Conservation (phyloP, 1,140 invertebrate genomes). For the Caerostris darwini region DNA sequence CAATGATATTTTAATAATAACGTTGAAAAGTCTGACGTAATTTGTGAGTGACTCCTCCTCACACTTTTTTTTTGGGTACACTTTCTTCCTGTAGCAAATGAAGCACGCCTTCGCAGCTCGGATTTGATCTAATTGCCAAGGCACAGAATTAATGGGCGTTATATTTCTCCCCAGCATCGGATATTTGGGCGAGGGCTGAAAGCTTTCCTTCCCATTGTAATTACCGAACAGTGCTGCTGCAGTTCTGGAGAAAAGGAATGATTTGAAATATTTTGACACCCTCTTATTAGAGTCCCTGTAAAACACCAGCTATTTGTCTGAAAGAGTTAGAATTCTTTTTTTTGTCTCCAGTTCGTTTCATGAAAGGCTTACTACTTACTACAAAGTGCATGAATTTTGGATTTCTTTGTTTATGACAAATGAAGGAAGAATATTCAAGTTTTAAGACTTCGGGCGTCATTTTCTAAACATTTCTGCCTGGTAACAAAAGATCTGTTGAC, state of each 20-base stretch:
- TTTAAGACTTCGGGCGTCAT: not conserved
- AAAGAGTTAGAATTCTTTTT: constrained; percentile 22
- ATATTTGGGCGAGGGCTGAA: constrained; percentile 25
- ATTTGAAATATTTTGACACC: constrained; percentile 75
- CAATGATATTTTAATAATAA: constrained; percentile 42
- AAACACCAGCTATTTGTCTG: constrained; percentile 62
- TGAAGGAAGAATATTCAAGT: not conserved
- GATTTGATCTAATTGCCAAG: constrained; percentile 57
- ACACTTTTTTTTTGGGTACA: constrained; percentile 10
- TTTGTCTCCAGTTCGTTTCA: too few relatives aligned
- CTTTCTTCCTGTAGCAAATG: not conserved
- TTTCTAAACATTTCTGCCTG: not conserved
- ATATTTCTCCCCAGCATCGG: not conserved
- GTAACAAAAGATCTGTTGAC: not conserved
- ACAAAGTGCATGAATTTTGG: too few relatives aligned
- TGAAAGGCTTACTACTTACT: too few relatives aligned
- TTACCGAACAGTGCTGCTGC: constrained; percentile 9
- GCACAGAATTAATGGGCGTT: constrained; percentile 66
- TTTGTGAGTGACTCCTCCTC: constrained; percentile 58
- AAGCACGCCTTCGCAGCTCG: not conserved
- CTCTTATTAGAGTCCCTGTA: constrained; percentile 64
- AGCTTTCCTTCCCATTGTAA: constrained; percentile 45
- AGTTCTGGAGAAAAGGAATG: constrained; percentile 12
- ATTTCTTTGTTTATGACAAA: not conserved
- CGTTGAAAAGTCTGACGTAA: constrained; percentile 14